Base-by-base conservation (phyloP, 2,113 vertebrate genomes). In the Tringa solitaria region DNA sequence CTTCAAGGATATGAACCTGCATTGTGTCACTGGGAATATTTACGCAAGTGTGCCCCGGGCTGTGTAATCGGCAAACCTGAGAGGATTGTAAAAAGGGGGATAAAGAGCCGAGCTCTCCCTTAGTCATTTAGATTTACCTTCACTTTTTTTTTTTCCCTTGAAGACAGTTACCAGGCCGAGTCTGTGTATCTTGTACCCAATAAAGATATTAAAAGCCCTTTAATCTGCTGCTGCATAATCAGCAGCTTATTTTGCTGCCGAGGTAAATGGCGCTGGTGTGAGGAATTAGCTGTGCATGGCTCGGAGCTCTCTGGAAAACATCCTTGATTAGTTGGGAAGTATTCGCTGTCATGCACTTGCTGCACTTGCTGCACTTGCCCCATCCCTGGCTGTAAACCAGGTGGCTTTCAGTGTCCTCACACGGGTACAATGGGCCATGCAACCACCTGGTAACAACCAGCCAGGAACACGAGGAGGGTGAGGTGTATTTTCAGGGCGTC, bases 181-280 rank as follows among this genome's bases (percentile, higher is more conserved):
- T 64, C 84, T 84, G 27, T 86, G 12, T 92, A 79, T 92, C 88
- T 93, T 95, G 86, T 90, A 92, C 64, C 76, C 48, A 92, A 87
- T 92, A 93, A 95, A 92, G 88, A 60, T 78, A 93, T 32, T 92
- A 64, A 90, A 95, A 95, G 16, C 73, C 75, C 73, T 93, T 92
- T 81, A 94, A 95, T 96, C 70, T 63, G 45, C 82, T 63, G 68
- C 90, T 94, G 43, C 35, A 26, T 75, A 93, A 84, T 87, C 83
- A 97, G 68, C n/a, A 77, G 24, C 32, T 89, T 90, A 60, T 90
- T 94, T 89, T 24, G 0, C 72, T 54, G 39, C 6, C 0, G 76
- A 90, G 33, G 33, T 84, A 77, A 89, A 77, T 1, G 6, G 22
- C 4, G 2, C 43, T 59, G 35, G 45, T 37, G 43, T 88, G 59